Evolutionary conservation across 2,113 vertebrate species (phyloP), one percentile per base, ranked within the genome.

Genomic region (Cryptomyrus ogoouensis): DNA sequence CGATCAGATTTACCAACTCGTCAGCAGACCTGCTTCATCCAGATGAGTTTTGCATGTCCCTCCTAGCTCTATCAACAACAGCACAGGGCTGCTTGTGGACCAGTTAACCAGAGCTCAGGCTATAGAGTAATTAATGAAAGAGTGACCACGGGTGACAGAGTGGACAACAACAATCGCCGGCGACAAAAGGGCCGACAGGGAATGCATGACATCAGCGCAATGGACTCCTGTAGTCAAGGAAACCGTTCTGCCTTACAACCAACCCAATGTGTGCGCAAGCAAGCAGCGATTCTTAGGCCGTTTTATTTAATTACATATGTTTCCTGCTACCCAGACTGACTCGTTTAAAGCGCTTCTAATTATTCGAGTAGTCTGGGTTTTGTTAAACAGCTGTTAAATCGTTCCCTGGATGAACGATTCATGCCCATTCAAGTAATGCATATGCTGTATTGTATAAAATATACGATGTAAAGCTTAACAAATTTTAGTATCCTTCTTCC

Each of bases 401-500:
- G 50, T 42, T 53, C 50, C 35, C 49, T 56, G 24, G 77, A 24
- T 46, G 35, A 49, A 35, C 46, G 19, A 47, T 35, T 44, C 39
- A 53, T 44, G 50, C 87, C 86, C 53, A 56, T 89, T 46, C 21
- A 44, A 84, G 49, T 80, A 87, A 91, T 91, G 88, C 56, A 86
- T 91, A 70, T 90, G 88, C 66, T 89, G 89, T 89, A 74, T 83
- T 77, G 27, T 84, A 80, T 49, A 42, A 77, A 77, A 77, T 2
- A 88, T 90, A 44, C 77, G 47, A 83, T 74, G 83, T 84, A 88
- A 47, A 90, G 9, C 9, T 8, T 42, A 6, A n/a, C 83, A 46
- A 24, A 27, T 24, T 49, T 46, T 24, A 19, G 27, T 70, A 27
- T 47, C 39, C 1, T 84, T 24, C n/a, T 84, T 84, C 46, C 70